Evolutionary conservation across 2,113 vertebrate genomes (phyloP).

Genomic region (Anthoscopus minutus): DNA sequence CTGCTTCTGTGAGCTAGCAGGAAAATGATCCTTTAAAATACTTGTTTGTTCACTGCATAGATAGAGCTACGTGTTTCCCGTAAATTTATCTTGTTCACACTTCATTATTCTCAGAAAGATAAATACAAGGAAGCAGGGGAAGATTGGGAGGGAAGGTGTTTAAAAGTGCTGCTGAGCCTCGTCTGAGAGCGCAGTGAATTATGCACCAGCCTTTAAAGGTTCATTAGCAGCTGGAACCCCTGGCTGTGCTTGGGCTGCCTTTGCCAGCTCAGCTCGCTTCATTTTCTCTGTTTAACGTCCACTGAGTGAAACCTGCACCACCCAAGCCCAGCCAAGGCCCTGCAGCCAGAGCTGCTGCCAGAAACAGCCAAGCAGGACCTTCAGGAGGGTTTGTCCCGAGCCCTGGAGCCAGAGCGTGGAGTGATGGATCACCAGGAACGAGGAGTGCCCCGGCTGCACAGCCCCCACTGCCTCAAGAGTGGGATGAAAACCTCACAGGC

Average conservation of each 20-base stretch:
- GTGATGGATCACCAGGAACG: accelerated
- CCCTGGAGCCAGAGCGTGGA: too few species aligned
- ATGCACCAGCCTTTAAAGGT: accelerated
- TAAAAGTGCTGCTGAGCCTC: neutral
- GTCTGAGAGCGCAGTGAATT: accelerated
- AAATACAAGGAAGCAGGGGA: neutral
- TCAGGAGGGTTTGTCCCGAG: too few species aligned
- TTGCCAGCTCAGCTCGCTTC: neutral
- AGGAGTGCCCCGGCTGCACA: too few species aligned
- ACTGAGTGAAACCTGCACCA: neutral
- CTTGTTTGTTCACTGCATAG: neutral
- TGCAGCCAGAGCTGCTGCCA: too few species aligned
- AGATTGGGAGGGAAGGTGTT: neutral
- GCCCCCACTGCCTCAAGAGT: accelerated
- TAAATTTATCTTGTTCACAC: neutral
- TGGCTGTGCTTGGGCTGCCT: neutral
- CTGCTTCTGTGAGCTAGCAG: neutral
- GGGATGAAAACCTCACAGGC: accelerated
- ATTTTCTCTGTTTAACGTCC: neutral
- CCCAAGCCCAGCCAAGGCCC: too few species aligned
- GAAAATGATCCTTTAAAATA: neutral
- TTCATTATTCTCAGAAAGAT: neutral
- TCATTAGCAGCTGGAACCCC: neutral
- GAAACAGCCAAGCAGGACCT: too few species aligned
- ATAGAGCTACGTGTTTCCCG: accelerated